These are phyloP conservation scores for Pangasius larnaudii DNA, from an alignment of 2,797 vertebrate species.

Conservation along the genomic window DNA sequence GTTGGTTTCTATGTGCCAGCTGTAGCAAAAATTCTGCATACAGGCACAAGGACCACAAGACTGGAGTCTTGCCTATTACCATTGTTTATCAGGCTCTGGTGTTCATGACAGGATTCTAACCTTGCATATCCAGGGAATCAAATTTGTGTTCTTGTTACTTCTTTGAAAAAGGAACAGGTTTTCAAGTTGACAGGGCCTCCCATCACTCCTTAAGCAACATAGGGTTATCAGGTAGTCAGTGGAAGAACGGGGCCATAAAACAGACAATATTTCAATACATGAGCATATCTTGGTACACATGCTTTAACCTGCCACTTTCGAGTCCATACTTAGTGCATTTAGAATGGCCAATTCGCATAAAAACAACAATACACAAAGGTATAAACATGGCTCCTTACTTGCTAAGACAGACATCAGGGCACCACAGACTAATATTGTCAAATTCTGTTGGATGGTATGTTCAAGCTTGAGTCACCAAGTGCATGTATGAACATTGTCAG, in stretches of 20 bases:
- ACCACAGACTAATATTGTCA: background rate
- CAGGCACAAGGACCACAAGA: background rate
- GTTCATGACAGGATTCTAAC: background rate
- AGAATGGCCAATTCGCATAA: background rate
- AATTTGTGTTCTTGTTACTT: background rate
- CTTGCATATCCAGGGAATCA: background rate
- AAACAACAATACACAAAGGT: background rate
- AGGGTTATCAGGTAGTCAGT: background rate
- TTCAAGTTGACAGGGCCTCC: background rate
- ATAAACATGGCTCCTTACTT: background rate
- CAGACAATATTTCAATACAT: background rate
- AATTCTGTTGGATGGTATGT: background rate
- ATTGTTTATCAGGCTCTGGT: background rate
- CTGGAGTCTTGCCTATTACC: background rate
- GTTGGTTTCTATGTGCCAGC: background rate
- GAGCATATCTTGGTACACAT: background rate
- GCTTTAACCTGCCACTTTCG: background rate
- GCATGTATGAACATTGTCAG: background rate
- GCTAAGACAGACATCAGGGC: background rate
- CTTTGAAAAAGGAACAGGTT: background rate
- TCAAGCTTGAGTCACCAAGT: conserved; percentile 3
- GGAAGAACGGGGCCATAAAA: background rate
- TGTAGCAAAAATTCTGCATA: background rate
- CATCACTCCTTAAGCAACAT: background rate
- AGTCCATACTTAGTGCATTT: background rate